A percentile compares a stretch with the other conserved stretches of the same genome.
These are phyloP conservation scores for Dendroctonus ponderosae DNA, from an alignment of 1,140 invertebrate species.

Conservation along the genomic window DNA sequence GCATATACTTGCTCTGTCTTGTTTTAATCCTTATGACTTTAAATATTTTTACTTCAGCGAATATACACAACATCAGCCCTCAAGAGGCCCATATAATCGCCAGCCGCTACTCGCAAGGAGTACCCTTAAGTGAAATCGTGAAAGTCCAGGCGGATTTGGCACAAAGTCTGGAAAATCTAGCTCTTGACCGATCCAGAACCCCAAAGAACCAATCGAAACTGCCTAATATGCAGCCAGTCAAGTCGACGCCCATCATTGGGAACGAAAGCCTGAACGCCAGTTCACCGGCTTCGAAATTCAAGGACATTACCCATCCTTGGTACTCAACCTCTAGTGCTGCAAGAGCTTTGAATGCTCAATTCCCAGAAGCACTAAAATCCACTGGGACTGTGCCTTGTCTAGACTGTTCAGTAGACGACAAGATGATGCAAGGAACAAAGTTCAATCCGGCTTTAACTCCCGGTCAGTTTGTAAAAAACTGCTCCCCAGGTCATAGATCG, in stretches of 20 bases:
- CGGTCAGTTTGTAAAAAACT: constrained; percentile 23
- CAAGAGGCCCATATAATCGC: constrained; percentile 35
- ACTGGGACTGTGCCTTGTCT: neutral
- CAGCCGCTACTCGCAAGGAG: constrained; percentile 34
- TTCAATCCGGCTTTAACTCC: constrained; percentile 33
- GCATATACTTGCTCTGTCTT: neutral
- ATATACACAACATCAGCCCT: constrained; percentile 36
- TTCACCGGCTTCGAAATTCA: constrained; percentile 7
- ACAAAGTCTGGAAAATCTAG: constrained; percentile 22
- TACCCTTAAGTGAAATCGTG: constrained; percentile 39
- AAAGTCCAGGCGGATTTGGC: constrained; percentile 32
- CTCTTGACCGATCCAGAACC: constrained; percentile 15
- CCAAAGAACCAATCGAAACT: neutral
- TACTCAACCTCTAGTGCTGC: constrained; percentile 10
- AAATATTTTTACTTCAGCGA: constrained; percentile 17
- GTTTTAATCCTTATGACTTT: neutral
- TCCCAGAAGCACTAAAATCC: neutral
- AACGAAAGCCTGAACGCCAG: too few relatives aligned
- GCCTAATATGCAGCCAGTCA: constrained; percentile 7
- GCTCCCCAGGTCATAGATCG: constrained; percentile 2
- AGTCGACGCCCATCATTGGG: neutral
- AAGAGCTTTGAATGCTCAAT: constrained; percentile 7
- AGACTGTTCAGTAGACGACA: constrained; percentile 10
- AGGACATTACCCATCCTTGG: constrained; percentile 22
- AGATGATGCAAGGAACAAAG: constrained; percentile 29